Evolutionary conservation across 1,140 invertebrate genomes (phyloP).

Genomic region (Hypsibius dujardini): DNA sequence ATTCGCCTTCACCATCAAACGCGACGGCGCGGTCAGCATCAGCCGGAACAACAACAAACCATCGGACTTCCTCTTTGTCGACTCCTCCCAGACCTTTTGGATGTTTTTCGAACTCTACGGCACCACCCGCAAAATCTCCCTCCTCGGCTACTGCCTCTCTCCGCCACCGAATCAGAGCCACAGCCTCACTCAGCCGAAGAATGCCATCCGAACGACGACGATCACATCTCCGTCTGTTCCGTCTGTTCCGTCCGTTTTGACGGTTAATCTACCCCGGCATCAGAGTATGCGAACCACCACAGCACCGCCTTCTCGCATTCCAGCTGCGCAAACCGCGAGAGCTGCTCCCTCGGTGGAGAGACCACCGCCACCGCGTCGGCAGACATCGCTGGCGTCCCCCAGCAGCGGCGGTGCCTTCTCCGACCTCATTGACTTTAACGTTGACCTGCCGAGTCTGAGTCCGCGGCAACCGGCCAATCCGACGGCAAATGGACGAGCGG

Average conservation of each 20-base stretch:
- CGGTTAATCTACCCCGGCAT: no score
- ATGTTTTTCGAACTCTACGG: conserved; percentile 14
- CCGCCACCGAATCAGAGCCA: not conserved
- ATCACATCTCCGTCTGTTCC: no score
- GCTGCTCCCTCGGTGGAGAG: not conserved
- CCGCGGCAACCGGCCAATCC: not conserved
- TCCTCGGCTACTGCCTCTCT: not conserved
- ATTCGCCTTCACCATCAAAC: conserved; percentile 13
- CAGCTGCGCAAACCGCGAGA: no score
- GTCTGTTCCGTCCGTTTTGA: no score
- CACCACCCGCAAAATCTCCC: not conserved
- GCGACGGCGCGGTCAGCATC: conserved; percentile 3
- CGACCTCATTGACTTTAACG: not conserved
- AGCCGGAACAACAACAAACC: conserved; percentile 15
- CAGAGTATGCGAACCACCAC: no score
- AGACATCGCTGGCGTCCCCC: not conserved
- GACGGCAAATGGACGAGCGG: not conserved
- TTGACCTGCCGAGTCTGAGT: not conserved
- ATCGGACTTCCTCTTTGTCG: conserved; percentile 10
- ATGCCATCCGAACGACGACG: not conserved
- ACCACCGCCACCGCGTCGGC: not conserved
- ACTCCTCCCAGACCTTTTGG: not conserved
- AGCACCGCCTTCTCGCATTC: not conserved
- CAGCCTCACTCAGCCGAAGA: not conserved
- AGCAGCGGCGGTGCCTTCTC: not conserved